Evolutionary conservation across 2,888 invertebrate species (phyloP), one percentile per base, ranked within the genome.

Genomic region (Muschampia plurimacula): DNA sequence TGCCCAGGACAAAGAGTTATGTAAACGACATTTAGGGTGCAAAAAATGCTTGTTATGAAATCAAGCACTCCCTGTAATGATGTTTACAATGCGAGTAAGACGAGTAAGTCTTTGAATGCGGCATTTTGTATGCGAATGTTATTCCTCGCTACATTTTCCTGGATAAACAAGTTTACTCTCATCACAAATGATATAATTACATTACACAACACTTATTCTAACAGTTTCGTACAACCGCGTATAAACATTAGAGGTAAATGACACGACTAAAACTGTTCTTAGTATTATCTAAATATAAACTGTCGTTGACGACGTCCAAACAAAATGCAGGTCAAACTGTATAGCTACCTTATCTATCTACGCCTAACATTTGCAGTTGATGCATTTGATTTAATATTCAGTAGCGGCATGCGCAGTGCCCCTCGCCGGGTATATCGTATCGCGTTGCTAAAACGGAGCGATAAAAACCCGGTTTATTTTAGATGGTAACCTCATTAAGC

Each of bases 401-500:
- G 76, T 59, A 73, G 62, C 74, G 73, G 67, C 75, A 76, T 76
- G 77, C 77, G 78, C 79, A 78, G 73, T 74, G 73, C 55, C 55
- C 69, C 66, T 60, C 64, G 49, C 49, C 49, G 57, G 36, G 74
- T 69, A 75, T 68, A 66, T 62, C 75, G 74, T 74, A 76, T 78
- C 75, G 71, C 74, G 77, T 77, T 75, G 80, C 82, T 82, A 82
- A 85, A 84, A 83, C 82, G 75, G 75, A 76, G 81, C 84, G 82
- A 81, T 85, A 88, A 90, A 90, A 89, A 89, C 83, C 74, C 78
- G 78, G 89, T 84, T 89, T 90, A 89, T 90, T 89, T 89, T 90
- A 87, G 86, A 90, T 86, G 87, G 86, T 83, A 85, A 84, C 90
- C 92, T 86, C 91, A 90, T 92, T 92, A 80, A 82, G 83, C 82